These are phyloP conservation scores for Melinopterus prodromus DNA, from an alignment of 2,888 invertebrate genomes.

Conservation along the genomic window DNA sequence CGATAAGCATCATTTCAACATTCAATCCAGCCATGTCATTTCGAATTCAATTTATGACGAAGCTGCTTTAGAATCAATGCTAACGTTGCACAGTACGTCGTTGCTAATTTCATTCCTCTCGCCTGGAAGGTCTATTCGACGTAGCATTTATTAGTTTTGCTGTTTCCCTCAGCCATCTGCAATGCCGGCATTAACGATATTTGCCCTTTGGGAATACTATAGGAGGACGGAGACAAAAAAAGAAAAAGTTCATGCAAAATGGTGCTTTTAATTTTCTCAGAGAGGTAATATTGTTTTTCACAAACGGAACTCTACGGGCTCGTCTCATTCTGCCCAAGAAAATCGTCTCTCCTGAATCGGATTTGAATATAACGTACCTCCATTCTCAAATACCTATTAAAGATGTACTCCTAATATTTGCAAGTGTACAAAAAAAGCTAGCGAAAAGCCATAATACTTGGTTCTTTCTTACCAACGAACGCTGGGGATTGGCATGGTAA, in stretches of 20 bases:
- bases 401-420: background rate
- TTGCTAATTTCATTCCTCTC: background rate
- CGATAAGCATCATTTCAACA: too few relatives aligned
- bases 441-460: background rate
- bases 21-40: too few relatives aligned
- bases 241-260: slow-evolving; percentile 19
- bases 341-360: background rate
- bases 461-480: too few relatives aligned
- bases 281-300: slow-evolving; percentile 20
- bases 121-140: slow-evolving; percentile 6
- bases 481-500: background rate
- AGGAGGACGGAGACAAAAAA: slow-evolving; percentile 19
- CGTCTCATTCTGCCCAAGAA: background rate
- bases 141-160: slow-evolving; percentile 20
- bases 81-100: background rate
- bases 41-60: too few relatives aligned
- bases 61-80: background rate
- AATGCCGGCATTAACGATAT: slow-evolving; percentile 18
- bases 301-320: slow-evolving; percentile 8
- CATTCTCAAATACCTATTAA: background rate
- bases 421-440: background rate
- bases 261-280: slow-evolving; percentile 22
- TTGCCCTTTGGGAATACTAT: slow-evolving; percentile 19
- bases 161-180: slow-evolving; percentile 8
- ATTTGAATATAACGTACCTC: background rate